A percentile compares a stretch with the other conserved stretches of the same genome.
Evolutionary conservation across 2,797 vertebrate species (phyloP).

Genomic region (Sparidentex hasta): DNA sequence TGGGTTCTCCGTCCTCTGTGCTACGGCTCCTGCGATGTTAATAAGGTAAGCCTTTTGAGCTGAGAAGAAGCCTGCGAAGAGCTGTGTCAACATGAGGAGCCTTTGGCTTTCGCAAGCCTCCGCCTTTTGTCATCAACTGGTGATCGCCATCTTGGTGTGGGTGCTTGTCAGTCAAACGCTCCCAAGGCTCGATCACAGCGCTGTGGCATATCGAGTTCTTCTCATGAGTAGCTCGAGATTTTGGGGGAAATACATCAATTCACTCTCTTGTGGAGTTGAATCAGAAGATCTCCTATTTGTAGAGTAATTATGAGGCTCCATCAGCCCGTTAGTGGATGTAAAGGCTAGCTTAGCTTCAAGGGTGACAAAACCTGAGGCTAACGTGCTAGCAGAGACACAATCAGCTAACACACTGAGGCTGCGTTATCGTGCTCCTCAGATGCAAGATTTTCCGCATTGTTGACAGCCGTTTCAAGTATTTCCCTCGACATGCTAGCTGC

Average conservation of each 20-base stretch:
- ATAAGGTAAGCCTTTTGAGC: constrained; percentile 77
- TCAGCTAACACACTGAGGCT: background rate
- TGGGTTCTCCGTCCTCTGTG: constrained; percentile 70
- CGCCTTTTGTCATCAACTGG: constrained; percentile 66
- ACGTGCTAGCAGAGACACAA: background rate
- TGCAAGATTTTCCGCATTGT: no score
- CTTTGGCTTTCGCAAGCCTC: constrained; percentile 62
- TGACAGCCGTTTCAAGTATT: no score
- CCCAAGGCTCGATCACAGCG: constrained; percentile 18
- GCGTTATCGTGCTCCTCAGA: no score
- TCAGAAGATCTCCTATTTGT: constrained; percentile 25
- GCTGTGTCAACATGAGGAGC: constrained; percentile 66
- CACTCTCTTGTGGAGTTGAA: constrained; percentile 6
- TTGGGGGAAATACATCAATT: constrained; percentile 11
- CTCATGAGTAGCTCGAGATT: constrained; percentile 20
- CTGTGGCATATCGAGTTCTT: constrained; percentile 39
- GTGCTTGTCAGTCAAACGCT: constrained; percentile 39
- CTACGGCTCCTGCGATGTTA: constrained; percentile 83
- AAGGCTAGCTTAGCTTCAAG: background rate
- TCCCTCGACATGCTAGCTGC: no score
- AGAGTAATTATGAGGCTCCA: constrained; percentile 7
- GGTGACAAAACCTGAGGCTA: background rate
- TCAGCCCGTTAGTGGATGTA: background rate
- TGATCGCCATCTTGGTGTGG: constrained; percentile 35
- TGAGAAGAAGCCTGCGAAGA: constrained; percentile 64